phyloP scores from a whole-genome alignment of 1,140 invertebrate species.

The Drosophila ironensis region DNA sequence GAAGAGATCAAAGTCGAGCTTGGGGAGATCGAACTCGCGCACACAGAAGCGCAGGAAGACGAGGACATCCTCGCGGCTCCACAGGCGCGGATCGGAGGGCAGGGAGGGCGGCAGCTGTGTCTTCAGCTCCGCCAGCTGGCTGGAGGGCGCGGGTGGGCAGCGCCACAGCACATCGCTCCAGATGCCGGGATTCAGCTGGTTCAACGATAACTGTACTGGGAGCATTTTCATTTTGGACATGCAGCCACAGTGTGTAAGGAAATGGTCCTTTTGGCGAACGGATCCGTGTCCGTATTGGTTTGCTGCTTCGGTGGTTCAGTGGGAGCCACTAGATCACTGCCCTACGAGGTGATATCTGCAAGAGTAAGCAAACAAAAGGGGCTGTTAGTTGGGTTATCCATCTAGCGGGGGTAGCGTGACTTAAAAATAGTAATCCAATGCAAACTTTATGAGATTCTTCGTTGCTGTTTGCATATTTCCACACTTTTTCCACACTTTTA shows the following conservation, averaged over 20 bases:
- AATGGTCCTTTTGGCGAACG: conserved; percentile 18
- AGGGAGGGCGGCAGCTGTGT: conserved; percentile 90
- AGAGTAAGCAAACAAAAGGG: not conserved
- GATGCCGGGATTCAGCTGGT: conserved; percentile 84
- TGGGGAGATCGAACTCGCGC: conserved; percentile 94
- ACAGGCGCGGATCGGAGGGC: conserved; percentile 93
- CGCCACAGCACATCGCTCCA: conserved; percentile 92
- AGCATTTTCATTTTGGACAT: conserved; percentile 86
- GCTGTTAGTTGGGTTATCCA: not conserved
- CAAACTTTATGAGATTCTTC: too few relatives aligned
- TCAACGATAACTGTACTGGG: conserved; percentile 86
- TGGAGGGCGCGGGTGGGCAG: conserved; percentile 87
- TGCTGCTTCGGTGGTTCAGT: conserved; percentile 1
- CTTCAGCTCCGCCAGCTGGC: conserved; percentile 91
- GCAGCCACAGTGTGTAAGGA: conserved; percentile 51
- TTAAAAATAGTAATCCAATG: too few relatives aligned
- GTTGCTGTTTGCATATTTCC: too few relatives aligned
- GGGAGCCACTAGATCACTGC: conserved; percentile 48
- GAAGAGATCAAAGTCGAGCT: conserved; percentile 96
- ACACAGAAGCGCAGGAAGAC: conserved; percentile 96
- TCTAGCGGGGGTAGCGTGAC: too few relatives aligned
- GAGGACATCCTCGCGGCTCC: conserved; percentile 94
- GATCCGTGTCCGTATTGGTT: not conserved
- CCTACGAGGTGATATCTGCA: conserved; percentile 5
- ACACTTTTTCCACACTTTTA: too few relatives aligned